Evolutionary conservation across 2,797 vertebrate genomes (phyloP).

Genomic region (Chaetophractus vellerosus): DNA sequence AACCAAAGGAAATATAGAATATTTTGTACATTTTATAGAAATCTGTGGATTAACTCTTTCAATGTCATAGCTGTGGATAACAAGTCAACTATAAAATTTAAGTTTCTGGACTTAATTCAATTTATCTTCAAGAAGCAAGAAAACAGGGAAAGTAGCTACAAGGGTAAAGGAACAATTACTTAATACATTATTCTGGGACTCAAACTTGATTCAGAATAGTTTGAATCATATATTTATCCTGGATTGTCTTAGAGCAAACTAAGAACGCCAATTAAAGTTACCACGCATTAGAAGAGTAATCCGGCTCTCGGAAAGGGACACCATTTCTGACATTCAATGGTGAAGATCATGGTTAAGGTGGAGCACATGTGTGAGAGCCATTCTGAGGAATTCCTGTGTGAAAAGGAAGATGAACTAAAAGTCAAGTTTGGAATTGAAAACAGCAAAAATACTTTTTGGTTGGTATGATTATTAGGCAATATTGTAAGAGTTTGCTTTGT

Average conservation of each 20-base stretch:
- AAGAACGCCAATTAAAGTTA: background rate
- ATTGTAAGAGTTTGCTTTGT: background rate
- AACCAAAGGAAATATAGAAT: background rate
- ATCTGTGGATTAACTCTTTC: background rate
- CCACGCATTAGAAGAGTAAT: background rate
- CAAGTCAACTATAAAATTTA: background rate
- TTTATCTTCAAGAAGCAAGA: background rate
- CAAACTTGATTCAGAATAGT: background rate
- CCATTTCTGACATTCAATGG: background rate
- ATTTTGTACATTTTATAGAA: constrained; percentile 8
- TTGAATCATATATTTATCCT: background rate
- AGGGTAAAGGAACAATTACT: background rate
- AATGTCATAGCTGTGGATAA: background rate
- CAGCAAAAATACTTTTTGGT: background rate
- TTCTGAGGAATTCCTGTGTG: background rate
- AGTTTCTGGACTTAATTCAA: background rate
- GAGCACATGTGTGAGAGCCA: background rate
- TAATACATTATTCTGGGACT: background rate
- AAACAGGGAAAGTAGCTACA: background rate
- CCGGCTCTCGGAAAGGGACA: accelerated
- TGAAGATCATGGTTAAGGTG: background rate
- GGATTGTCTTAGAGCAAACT: background rate
- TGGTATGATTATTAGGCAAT: background rate
- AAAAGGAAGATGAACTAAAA: background rate
- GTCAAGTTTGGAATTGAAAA: background rate